Conservation (phyloP, 1,140 invertebrate species). For the Oryzaephilus surinamensis region DNA sequence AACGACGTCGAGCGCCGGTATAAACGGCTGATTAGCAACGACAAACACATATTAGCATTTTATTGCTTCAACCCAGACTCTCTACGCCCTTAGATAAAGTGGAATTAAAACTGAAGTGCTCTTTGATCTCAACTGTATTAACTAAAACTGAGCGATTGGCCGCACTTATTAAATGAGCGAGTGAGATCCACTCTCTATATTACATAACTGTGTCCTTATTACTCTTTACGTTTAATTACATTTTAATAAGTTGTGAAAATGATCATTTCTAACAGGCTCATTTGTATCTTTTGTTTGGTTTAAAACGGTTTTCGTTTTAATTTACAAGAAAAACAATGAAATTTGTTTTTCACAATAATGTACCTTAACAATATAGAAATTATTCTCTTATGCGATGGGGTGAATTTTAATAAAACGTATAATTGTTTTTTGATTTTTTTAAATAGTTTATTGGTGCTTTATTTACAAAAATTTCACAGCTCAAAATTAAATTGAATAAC, state of each 20-base stretch:
- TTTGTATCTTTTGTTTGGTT: conserved; percentile 10
- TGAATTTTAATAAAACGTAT: conserved; percentile 15
- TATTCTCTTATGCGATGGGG: conserved; percentile 20
- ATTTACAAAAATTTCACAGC: conserved; percentile 36
- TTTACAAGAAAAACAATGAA: no score
- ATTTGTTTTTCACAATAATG: conserved; percentile 24
- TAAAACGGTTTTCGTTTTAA: conserved; percentile 28
- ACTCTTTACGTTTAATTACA: conserved; percentile 11
- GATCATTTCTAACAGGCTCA: conserved; percentile 27
- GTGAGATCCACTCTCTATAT: no score
- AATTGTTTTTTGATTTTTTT: conserved; percentile 14
- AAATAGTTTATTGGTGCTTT: conserved; percentile 30
- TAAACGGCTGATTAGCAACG: conserved; percentile 39
- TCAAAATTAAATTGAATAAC: conserved; percentile 32
- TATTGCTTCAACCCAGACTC: conserved; percentile 39
- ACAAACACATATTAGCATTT: conserved; percentile 43
- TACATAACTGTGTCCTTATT: conserved; percentile 1
- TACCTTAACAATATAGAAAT: conserved; percentile 26
- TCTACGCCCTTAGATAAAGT: conserved; percentile 37
- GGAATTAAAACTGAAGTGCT: conserved; percentile 37
- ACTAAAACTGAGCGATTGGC: conserved; percentile 33
- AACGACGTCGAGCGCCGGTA: conserved; percentile 10
- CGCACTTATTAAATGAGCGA: conserved; percentile 33
- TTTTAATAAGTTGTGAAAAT: conserved; percentile 30
- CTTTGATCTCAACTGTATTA: conserved; percentile 37